Base-by-base conservation (phyloP, 2,888 invertebrate genomes). In the Macrosoma leucophasiata region DNA sequence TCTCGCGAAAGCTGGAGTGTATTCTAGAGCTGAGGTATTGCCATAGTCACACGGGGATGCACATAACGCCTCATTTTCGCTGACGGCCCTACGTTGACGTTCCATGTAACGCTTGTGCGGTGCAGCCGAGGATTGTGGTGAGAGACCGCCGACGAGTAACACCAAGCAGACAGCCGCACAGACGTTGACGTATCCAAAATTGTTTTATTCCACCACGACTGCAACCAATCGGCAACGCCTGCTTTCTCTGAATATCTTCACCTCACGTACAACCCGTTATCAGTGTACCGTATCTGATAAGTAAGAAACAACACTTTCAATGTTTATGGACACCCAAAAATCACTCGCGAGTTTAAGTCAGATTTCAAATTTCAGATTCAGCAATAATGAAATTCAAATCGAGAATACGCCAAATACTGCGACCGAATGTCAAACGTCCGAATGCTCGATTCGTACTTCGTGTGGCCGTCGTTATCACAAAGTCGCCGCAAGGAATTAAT, bases 121-220 rank as follows among this genome's bases (percentile, higher is more conserved):
- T 42, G 81, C 78, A 52, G 81, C 84, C 46, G 72, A 61, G 41
- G 75, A 70, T 51, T 61, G 62, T 40, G 78, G 75, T 42, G 70
- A 67, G 34, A 77, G 53, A 43, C 71, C 67, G 33, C 77, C 73
- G 54, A 77, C 69, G 48, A 84, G 62, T 43, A 84, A 60, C 37
- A 84, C 57, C 54, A 82, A 49, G 52, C 81, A 82, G 50, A 78
- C 76, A 40, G 79, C 75, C 44, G 82, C 81, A 49, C 78, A 79
- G 58, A 79, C 75, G 71, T 81, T 79, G 77, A 82, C 77, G 77
- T 76, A 77, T 77, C 75, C 84, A n/a, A n/a, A n/a, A n/a, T n/a
- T n/a, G n/a, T n/a, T n/a, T n/a, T n/a, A n/a, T n/a, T n/a, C n/a
- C n/a, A 15, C 13, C 6, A 14, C n/a, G n/a, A n/a, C n/a, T n/a